Evolutionary conservation across 2,888 invertebrate species (phyloP), one percentile per base, ranked within the genome.

Genomic region (Leucozona laternaria): DNA sequence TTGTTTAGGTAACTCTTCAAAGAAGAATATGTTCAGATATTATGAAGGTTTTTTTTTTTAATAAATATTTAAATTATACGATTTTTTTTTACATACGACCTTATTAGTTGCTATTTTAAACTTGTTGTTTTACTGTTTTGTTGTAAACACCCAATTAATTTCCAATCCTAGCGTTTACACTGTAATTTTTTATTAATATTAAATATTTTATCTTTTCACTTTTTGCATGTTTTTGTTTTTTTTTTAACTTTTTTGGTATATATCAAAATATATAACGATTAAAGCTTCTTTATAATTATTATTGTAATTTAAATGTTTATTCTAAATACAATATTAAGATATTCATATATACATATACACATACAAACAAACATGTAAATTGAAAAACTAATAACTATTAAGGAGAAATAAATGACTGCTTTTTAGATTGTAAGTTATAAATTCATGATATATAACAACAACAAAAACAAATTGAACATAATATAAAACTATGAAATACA

Each of bases 321-420:
- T 37, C 68, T 53, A 53, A 53, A 68, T 22, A 68, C 22, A n/a
- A 68, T 48, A 68, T 53, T 68, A 53, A 68, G 22, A 50, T 53
- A 76, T 45, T 70, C 28, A 73, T 85, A 85, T 86, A 82, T 71
- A 75, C 79, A 78, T 70, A 48, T 10, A 45, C 37, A 53, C 57
- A 57, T 34, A 55, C 55, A 58, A 81, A 78, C 62, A 80, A 77
- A 82, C 86, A 86, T 82, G 82, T 82, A 86, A 82, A 82, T 86
- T 82, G 77, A 86, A 79, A 84, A 79, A 86, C 86, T 86, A 86
- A 86, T 86, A 91, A 91, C 89, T 90, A 90, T 90, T 91, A 91
- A 91, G 92, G 92, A 92, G 92, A 92, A 88, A 92, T 90, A 92
- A 91, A 91, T 92, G 92, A 92, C 92, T 92, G 92, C 91, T 91